These are phyloP conservation scores for Nothocercus julius DNA, from an alignment of 2,113 vertebrate species.

Conservation along the genomic window DNA sequence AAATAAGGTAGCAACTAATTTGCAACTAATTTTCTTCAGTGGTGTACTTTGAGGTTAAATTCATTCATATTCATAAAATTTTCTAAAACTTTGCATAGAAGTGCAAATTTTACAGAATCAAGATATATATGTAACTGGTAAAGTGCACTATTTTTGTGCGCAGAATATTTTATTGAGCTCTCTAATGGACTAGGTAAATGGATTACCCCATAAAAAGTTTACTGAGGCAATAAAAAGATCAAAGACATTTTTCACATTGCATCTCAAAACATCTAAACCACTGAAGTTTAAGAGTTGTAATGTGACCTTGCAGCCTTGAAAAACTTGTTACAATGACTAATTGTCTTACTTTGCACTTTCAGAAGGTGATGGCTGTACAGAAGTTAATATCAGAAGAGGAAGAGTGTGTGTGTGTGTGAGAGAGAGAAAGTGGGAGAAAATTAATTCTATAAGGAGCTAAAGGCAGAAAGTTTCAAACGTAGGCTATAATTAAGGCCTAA, in stretches of 20 bases:
- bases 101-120: slow-evolving; percentile 27
- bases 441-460: slow-evolving; percentile 23
- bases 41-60: background rate
- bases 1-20: background rate
- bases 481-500: slow-evolving; percentile 41
- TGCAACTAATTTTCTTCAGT: background rate
- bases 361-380: slow-evolving; percentile 48
- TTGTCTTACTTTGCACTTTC: slow-evolving; percentile 58
- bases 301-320: slow-evolving; percentile 50
- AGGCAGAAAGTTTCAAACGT: slow-evolving; percentile 6
- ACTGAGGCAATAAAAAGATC: slow-evolving; percentile 70
- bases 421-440: background rate
- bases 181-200: slow-evolving; percentile 55
- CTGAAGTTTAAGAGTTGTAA: slow-evolving; percentile 56
- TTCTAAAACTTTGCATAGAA: slow-evolving; percentile 9
- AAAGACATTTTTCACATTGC: slow-evolving; percentile 69
- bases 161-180: slow-evolving; percentile 52
- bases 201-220: slow-evolving; percentile 58
- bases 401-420: background rate
- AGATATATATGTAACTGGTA: background rate
- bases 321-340: slow-evolving; percentile 67
- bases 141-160: slow-evolving; percentile 34
- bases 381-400: slow-evolving; percentile 45
- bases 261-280: slow-evolving; percentile 57
- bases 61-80: background rate